Percentiles rank a stretch among this genome's conserved stretches.
Conservation (phyloP, 1,140 invertebrate species). For the Octopus sinensis region DNA sequence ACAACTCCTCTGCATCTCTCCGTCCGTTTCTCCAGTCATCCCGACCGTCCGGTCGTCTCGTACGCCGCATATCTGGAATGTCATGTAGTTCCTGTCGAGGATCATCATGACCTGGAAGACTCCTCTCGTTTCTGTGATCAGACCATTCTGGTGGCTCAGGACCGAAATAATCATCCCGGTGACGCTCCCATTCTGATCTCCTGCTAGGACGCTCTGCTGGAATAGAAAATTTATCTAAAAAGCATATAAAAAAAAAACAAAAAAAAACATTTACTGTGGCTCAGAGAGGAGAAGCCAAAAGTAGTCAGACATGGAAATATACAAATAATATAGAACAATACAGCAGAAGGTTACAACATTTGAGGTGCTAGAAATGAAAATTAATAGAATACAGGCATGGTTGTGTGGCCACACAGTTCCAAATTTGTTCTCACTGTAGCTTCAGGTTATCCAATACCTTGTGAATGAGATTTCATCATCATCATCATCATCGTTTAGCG, state of each 20-base stretch:
- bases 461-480: no score
- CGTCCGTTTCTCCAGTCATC: constrained; percentile 5
- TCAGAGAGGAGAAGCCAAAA: not conserved
- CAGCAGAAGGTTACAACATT: no score
- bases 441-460: no score
- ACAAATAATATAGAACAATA: no score
- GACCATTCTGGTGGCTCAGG: constrained; percentile 6
- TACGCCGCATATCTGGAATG: not conserved
- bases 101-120: constrained; percentile 6
- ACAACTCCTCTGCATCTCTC: not conserved
- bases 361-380: no score
- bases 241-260: not conserved
- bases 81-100: not conserved
- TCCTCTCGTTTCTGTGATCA: not conserved
- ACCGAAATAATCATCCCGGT: constrained; percentile 10
- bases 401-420: no score
- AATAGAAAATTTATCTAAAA: constrained; percentile 2
- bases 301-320: not conserved
- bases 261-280: not conserved
- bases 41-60: not conserved
- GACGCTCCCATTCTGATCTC: constrained; percentile 16
- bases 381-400: no score
- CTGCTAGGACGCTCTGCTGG: constrained; percentile 15
- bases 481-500: no score
- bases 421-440: no score